Evolutionary conservation across 2,888 invertebrate species (phyloP).

Genomic region (Drosophila atripex): DNA sequence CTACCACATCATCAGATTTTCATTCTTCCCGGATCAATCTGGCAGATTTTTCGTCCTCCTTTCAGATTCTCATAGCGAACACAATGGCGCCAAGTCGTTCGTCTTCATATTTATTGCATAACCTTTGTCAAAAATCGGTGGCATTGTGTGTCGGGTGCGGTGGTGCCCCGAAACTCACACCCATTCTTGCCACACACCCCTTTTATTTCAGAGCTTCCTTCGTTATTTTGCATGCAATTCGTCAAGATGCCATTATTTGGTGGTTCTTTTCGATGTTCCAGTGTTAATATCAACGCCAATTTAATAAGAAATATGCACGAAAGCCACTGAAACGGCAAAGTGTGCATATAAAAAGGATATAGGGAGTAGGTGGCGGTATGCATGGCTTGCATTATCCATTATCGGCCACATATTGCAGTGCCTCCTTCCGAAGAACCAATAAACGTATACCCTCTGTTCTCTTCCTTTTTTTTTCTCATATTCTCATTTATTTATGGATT

Average conservation of each 20-base stretch:
- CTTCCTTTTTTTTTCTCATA: neutral
- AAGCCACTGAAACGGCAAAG: slow-evolving; percentile 10
- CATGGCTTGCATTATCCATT: slow-evolving; percentile 43
- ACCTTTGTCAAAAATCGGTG: slow-evolving; percentile 34
- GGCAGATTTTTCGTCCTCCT: neutral
- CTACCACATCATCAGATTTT: slow-evolving; percentile 6
- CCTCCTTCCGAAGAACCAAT: slow-evolving; percentile 34
- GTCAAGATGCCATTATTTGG: slow-evolving; percentile 31
- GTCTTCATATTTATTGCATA: slow-evolving; percentile 43
- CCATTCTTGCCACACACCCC: too few relatives aligned
- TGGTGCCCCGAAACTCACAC: slow-evolving; percentile 1
- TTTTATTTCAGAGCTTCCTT: slow-evolving; percentile 1
- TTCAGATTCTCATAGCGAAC: slow-evolving; percentile 21
- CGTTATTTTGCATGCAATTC: slow-evolving; percentile 41
- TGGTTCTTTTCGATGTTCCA: slow-evolving; percentile 20
- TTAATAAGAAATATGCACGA: slow-evolving; percentile 52
- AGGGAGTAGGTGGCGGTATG: neutral
- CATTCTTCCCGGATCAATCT: slow-evolving; percentile 10
- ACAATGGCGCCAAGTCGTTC: slow-evolving; percentile 35
- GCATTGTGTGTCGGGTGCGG: slow-evolving; percentile 29
- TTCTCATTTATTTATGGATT: slow-evolving; percentile 29
- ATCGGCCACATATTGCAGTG: slow-evolving; percentile 41
- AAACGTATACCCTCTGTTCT: slow-evolving; percentile 6
- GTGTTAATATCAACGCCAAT: slow-evolving; percentile 49
- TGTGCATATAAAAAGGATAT: slow-evolving; percentile 1